Base-by-base conservation (phyloP, 2,888 invertebrate species). In the Smittia sp. region DNA sequence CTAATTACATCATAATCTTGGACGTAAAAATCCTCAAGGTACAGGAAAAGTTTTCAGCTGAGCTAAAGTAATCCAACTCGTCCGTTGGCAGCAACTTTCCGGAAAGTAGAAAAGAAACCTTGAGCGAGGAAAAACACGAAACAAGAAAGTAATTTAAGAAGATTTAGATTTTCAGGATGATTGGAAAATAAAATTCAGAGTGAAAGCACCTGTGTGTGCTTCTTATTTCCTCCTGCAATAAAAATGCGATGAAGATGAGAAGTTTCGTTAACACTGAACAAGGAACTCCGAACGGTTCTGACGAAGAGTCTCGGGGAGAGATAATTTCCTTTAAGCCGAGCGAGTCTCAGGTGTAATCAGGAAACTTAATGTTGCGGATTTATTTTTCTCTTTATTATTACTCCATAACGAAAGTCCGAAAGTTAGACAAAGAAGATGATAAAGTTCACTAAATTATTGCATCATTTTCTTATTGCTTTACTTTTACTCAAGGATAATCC, bases 261-360 rank as follows among this genome's bases (percentile, higher is more conserved):
- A 32, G 58, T 58, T 20, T 58, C 7, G 1, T 22, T 46, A n/a
- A 46, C 46, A 46, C n/a, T 46, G 46, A 46, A 46, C 6, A 11
- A 46, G 11, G 3, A 46, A 11, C n/a, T n/a, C 11, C 4, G 46
- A 46, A 46, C 9, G 46, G 46, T 46, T 15, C 46, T 13, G n/a
- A 46, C 9, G 32, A 32, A 32, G 32, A 32, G 32, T 32, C 32
- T 32, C 9, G 32, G 32, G 32, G 32, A 46, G 52, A 46, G 15
- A 22, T 58, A 22, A 22, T 58, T 24, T 58, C 22, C 58, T 9
- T 9, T 22, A 58, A 58, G 24, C 58, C 7, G 22, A 39, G 13
- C 11, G 22, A 58, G 70, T 70, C 70, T 70, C 70, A 70, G 70
- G 70, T 70, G 70, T 70, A 70, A 70, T 70, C 41, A 68, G 54